Evolutionary conservation across 2,113 vertebrate species (phyloP), one percentile per base, ranked within the genome.

Genomic region (Hystrix brachyura): DNA sequence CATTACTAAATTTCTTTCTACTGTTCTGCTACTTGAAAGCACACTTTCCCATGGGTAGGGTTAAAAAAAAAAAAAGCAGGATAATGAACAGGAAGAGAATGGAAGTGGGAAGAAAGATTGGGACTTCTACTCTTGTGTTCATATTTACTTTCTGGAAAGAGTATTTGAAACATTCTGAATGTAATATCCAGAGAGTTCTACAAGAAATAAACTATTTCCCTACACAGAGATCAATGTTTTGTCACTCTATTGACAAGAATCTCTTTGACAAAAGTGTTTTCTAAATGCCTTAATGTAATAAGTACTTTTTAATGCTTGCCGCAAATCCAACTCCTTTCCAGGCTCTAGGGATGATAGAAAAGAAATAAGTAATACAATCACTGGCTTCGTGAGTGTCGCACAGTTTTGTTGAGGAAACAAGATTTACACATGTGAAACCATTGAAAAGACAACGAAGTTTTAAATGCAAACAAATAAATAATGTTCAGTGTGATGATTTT

Each of bases 251-350:
- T 71, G 5, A 86, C n/a, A 91, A 60, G 3, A 65, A 62, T 46
- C 11, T 38, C 57, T 95, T 89, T 29, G n/a, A n/a, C 83, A 79
- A 90, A 62, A 65, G 0, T 48, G 38, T 84, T 78, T 79, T 71
- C 62, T 43, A 83, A 90, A 59, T 82, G 57, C 12, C 17, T 89
- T 43, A 92, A 82, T 62, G 38, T 69, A 46, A 78, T 29, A 74
- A 80, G 14, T 51, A 55, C 48, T 91, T 93, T 92, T 95, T 25
- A 93, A 69, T 85, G n/a, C 19, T 87, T 78, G 12, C 51, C 92
- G 60, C 51, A 76, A 94, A 96, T 27, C 18, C 51, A 83, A 46
- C 32, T 82, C 0, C 81, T 57, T 46, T 87, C 43, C 15, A 94
- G 51, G 11, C 10, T 62, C 57, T 62, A n/a, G 7, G 10, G 2